phyloP scores from a whole-genome alignment of 2,797 vertebrate species.

The Trematomus bernacchii region DNA sequence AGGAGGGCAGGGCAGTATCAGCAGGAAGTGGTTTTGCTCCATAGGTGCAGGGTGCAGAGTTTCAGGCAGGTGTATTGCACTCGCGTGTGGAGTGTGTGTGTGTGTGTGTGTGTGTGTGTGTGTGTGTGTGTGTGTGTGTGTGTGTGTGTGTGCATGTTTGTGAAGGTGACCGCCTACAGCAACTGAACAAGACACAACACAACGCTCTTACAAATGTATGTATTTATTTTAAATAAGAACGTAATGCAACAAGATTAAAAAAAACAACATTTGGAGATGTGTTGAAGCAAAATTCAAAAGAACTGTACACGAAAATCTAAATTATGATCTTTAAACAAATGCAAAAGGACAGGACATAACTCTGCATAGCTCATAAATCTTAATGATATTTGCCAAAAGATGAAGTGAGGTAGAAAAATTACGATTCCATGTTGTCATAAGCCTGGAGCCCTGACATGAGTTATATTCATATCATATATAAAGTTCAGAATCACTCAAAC shows the following conservation, averaged over 20 bases:
- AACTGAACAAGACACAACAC: constrained; percentile 32
- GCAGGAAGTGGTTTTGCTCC: constrained; percentile 71
- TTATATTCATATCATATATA: constrained; percentile 66
- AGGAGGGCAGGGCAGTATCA: constrained; percentile 61
- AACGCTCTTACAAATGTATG: constrained; percentile 60
- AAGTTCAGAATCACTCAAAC: constrained; percentile 56
- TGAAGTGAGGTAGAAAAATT: constrained; percentile 91
- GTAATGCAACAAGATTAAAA: constrained; percentile 53
- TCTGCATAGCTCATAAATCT: constrained; percentile 72
- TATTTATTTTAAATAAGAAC: constrained; percentile 82
- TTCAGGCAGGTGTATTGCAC: constrained; percentile 67
- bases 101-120: too few relatives aligned
- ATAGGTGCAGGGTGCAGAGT: constrained; percentile 31
- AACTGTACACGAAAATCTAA: constrained; percentile 58
- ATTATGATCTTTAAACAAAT: constrained; percentile 61
- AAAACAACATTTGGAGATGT: constrained; percentile 43
- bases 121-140: too few relatives aligned
- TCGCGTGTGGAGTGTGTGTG: constrained; percentile 39
- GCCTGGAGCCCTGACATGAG: constrained; percentile 67
- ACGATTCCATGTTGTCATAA: constrained; percentile 73
- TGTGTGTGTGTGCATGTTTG: constrained; percentile 18
- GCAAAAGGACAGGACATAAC: constrained; percentile 55
- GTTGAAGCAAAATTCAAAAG: constrained; percentile 55
- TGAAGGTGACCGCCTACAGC: constrained; percentile 1
- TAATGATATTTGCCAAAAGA: constrained; percentile 73